Evolutionary conservation across 2,113 vertebrate species (phyloP).

Genomic region (Barnardius zonarius): DNA sequence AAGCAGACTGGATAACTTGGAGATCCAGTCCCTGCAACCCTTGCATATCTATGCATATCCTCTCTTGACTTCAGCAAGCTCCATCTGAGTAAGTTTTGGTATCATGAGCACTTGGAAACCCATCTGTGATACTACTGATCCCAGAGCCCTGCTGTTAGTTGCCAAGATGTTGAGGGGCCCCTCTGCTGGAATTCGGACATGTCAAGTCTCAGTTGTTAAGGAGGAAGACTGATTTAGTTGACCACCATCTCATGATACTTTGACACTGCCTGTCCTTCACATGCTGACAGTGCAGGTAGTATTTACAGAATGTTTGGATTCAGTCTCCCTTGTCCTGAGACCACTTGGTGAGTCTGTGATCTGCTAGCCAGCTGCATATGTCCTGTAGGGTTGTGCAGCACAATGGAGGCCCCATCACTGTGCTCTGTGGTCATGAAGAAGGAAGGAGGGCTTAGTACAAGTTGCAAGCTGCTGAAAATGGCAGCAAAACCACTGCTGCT

Average conservation of each 20-base stretch:
- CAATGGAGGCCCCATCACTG: not conserved
- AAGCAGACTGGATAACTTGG: not conserved
- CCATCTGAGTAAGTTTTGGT: not conserved
- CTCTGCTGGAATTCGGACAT: not conserved
- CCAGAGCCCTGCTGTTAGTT: not conserved
- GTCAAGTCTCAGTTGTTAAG: not conserved
- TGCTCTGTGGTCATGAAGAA: not conserved
- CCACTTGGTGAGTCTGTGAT: not conserved
- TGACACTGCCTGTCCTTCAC: not conserved
- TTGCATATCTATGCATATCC: not conserved
- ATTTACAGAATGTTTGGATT: not conserved
- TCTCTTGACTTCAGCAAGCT: not conserved
- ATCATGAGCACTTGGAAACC: not conserved
- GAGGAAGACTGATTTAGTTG: not conserved
- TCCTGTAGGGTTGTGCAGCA: not conserved
- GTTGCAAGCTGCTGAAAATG: not conserved
- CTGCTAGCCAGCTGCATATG: not conserved
- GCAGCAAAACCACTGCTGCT: not conserved
- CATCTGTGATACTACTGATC: not conserved
- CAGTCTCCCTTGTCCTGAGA: rapidly evolving
- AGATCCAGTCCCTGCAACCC: not conserved
- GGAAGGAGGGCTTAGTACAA: not conserved
- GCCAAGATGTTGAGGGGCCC: not conserved
- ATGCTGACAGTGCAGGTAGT: not conserved
- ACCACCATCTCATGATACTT: not conserved